Evolutionary conservation across 30 jellyfish, hydroid and myxozoan species (phyloP).

Genomic region (Nemopilema nomurai): DNA sequence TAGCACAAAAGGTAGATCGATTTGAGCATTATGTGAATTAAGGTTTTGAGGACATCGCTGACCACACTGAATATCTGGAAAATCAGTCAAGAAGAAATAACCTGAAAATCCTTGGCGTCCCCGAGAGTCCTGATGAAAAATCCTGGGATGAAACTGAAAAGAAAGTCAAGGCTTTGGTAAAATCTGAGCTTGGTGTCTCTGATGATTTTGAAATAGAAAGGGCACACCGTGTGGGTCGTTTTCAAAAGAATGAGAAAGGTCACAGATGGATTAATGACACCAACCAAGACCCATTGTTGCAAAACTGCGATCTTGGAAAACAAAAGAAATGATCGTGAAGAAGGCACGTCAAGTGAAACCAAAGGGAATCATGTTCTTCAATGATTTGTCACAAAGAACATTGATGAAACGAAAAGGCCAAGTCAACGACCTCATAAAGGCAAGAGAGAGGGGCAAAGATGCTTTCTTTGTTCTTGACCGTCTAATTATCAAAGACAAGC

Average conservation of each 20-base stretch:
- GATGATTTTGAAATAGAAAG: slow-evolving; percentile 50
- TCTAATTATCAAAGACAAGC: slow-evolving; percentile 15
- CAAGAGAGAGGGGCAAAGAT: slow-evolving; percentile 33
- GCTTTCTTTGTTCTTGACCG: slow-evolving; percentile 28
- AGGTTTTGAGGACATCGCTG: slow-evolving; percentile 58
- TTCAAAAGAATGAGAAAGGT: slow-evolving; percentile 44
- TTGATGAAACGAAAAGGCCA: slow-evolving; percentile 15
- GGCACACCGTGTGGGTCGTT: slow-evolving; percentile 30
- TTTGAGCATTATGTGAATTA: slow-evolving; percentile 18
- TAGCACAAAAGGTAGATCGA: slow-evolving; percentile 38
- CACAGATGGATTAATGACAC: slow-evolving; percentile 19
- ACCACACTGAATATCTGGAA: slow-evolving; percentile 42
- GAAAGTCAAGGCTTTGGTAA: slow-evolving; percentile 48
- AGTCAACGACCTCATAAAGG: slow-evolving; percentile 7
- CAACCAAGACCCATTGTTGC: slow-evolving; percentile 25
- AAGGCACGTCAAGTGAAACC: slow-evolving; percentile 32
- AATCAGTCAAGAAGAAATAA: slow-evolving; percentile 50
- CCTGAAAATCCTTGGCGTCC: slow-evolving; percentile 51
- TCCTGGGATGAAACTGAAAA: slow-evolving; percentile 62
- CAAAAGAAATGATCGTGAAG: slow-evolving; percentile 21
- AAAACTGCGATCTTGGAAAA: slow-evolving; percentile 13
- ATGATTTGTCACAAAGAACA: slow-evolving; percentile 29
- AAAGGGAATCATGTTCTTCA: slow-evolving; percentile 37
- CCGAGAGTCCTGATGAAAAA: slow-evolving; percentile 50
- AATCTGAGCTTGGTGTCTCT: slow-evolving; percentile 29